Evolutionary conservation across 2,797 vertebrate species (phyloP), one percentile per base, ranked within the genome.

Genomic region (Pseudochaenichthys georgianus): DNA sequence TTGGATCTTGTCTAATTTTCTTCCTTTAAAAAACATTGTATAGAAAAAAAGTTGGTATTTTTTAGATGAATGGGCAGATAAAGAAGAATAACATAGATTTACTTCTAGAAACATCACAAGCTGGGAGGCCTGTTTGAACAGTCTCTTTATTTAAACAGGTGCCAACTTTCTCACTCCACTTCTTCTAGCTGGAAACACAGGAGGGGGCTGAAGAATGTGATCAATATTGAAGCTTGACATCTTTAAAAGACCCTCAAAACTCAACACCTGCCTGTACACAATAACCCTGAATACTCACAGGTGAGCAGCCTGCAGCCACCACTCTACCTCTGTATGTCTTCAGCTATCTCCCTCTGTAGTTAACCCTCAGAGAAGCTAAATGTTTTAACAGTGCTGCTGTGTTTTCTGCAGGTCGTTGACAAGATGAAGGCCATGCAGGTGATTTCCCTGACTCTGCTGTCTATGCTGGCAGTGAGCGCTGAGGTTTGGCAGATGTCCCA

Each of bases 401-500:
- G 10, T 70, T 61, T 50, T 55, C 43, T 73, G 21, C 78, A 93
- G 89, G 64, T 83, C 0, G 63, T 41, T 68, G 64, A 78, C 1
- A 91, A 81, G 66, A 95, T 93, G 93, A 89, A 88, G 69, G 53
- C 75, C 73, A 67, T 93, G 77, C 78, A 74, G 73, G 78, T 85
- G 76, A 74, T 96, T 73, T 89, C 83, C 0, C 42, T 92, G 28
- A 92, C 96, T 83, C 80, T 95, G 4, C 62, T 96, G 73, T 87
- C 91, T 62, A 83, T 92, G 0, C 1, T 90, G 6, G 11, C 76
- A 28, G 88, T 91, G 10, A 84, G 93, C 5, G 92, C 94, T 70
- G 96, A 92, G 80, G 15, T 52, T 93, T 0, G 95, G 95, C 47
- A 93, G 64, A 16, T 97, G 96, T 61, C 96, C 95, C 3, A 82